Base-by-base conservation (phyloP, 2,888 invertebrate genomes). In the Tetropium fuscum region DNA sequence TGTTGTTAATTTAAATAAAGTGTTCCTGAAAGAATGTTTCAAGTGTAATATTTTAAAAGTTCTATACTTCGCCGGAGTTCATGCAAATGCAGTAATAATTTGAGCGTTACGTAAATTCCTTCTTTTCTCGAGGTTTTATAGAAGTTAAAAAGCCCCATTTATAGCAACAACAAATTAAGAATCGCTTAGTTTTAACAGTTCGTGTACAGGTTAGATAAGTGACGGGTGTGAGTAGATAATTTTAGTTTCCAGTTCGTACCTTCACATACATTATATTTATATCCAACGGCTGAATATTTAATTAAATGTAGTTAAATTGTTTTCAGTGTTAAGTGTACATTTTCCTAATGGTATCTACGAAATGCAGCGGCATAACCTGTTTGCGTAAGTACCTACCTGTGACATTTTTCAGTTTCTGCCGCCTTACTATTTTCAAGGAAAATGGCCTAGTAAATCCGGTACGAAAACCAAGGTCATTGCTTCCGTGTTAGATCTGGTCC, bases 361-460 rank as follows among this genome's bases (percentile, higher is more conserved):
- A 66, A 75, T 74, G 74, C 63, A 58, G 62, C 60, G 63, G 66
- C 57, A 62, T 63, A 64, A 57, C 69, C 55, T 60, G 64, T 59
- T 70, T 66, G 68, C 64, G 74, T 74, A 64, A 70, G 74, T 74
- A 64, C n/a, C n/a, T n/a, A n/a, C n/a, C n/a, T n/a, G n/a, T n/a
- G n/a, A n/a, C n/a, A n/a, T n/a, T n/a, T n/a, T n/a, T n/a, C n/a
- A n/a, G n/a, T n/a, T n/a, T n/a, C n/a, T n/a, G n/a, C n/a, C n/a
- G n/a, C n/a, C n/a, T n/a, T n/a, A n/a, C n/a, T n/a, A n/a, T n/a
- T n/a, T n/a, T n/a, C n/a, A n/a, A n/a, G n/a, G n/a, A n/a, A n/a
- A n/a, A n/a, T n/a, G n/a, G n/a, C n/a, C n/a, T n/a, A n/a, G n/a
- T n/a, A n/a, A n/a, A n/a, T n/a, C n/a, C n/a, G n/a, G n/a, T n/a